A percentile compares a stretch with the other conserved stretches of the same genome.
Evolutionary conservation across 2,888 invertebrate genomes (phyloP).

Genomic region (Melieria crassipennis): DNA sequence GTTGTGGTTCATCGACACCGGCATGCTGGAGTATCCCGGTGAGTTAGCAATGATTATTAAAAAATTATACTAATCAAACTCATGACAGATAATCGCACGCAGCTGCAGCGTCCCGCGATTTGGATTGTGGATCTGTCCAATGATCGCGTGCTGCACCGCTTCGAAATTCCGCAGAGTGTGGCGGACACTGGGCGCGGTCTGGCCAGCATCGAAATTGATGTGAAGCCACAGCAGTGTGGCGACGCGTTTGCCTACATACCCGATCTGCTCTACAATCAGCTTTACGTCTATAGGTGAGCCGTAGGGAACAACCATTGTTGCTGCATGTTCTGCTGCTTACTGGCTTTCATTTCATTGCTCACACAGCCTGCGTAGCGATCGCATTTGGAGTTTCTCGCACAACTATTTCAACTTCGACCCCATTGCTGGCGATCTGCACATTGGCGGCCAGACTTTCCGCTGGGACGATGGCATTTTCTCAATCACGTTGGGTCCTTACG

Average conservation of each 20-base stretch:
- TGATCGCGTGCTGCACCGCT: slow-evolving; percentile 70
- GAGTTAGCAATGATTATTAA: slow-evolving; percentile 42
- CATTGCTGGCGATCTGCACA: slow-evolving; percentile 72
- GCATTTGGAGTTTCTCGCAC: slow-evolving; percentile 78
- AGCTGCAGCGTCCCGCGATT: slow-evolving; percentile 71
- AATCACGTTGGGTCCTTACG: slow-evolving; percentile 70
- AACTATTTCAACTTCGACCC: slow-evolving; percentile 82
- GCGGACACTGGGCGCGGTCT: slow-evolving; percentile 68
- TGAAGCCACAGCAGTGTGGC: slow-evolving; percentile 69
- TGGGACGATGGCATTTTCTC: slow-evolving; percentile 87
- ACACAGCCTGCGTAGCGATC: slow-evolving; percentile 71
- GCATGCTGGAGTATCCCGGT: slow-evolving; percentile 76
- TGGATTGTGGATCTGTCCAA: slow-evolving; percentile 74
- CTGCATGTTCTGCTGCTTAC: background rate
- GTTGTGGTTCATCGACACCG: slow-evolving; percentile 84
- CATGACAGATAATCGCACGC: slow-evolving; percentile 56
- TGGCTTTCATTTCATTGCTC: slow-evolving; percentile 43
- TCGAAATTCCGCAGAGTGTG: slow-evolving; percentile 64
- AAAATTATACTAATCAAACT: background rate
- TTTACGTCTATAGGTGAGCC: slow-evolving; percentile 64
- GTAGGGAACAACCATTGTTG: no score
- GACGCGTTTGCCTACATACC: slow-evolving; percentile 79
- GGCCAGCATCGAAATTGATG: slow-evolving; percentile 77
- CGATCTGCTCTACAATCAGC: slow-evolving; percentile 54
- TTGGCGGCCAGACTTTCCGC: slow-evolving; percentile 77